Conservation (phyloP, 2,797 vertebrate genomes). For the Chelonia mydas region DNA sequence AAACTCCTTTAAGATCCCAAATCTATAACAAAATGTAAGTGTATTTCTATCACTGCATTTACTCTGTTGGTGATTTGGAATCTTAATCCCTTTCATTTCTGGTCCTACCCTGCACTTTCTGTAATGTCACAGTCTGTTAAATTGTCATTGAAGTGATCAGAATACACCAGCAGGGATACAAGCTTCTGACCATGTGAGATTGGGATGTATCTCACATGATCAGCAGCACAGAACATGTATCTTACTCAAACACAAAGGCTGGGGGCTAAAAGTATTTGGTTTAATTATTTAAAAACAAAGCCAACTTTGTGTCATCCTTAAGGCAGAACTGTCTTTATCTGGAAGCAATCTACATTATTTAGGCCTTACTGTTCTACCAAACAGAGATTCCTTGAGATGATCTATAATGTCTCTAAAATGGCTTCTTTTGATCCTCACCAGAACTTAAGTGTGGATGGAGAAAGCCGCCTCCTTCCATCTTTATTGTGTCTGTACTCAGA, state of each 20-base stretch:
- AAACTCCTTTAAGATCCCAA: not conserved
- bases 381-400: slow-evolving; percentile 63
- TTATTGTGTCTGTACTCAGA: slow-evolving; percentile 55
- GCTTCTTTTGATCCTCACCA: slow-evolving; percentile 63
- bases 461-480: slow-evolving; percentile 65
- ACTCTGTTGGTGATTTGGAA: not conserved
- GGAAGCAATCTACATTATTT: slow-evolving; percentile 45
- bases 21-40: not conserved
- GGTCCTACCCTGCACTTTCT: slow-evolving; percentile 20
- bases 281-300: not conserved
- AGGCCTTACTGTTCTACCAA: slow-evolving; percentile 61
- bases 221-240: not conserved
- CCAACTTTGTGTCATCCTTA: slow-evolving; percentile 45
- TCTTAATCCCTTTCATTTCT: not conserved
- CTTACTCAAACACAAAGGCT: not conserved
- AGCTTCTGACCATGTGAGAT: not conserved
- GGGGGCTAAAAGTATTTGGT: slow-evolving; percentile 7
- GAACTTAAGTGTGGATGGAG: slow-evolving; percentile 66
- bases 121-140: slow-evolving; percentile 45
- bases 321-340: slow-evolving; percentile 63
- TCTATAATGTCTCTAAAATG: slow-evolving; percentile 15
- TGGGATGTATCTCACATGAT: not conserved
- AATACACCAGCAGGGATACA: slow-evolving; percentile 17
- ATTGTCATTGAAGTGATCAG: slow-evolving; percentile 7
- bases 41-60: not conserved